A percentile compares a stretch with the other conserved stretches of the same genome.
Conservation (phyloP, 2,888 invertebrate genomes). For the Gisinianus flammeolus region DNA sequence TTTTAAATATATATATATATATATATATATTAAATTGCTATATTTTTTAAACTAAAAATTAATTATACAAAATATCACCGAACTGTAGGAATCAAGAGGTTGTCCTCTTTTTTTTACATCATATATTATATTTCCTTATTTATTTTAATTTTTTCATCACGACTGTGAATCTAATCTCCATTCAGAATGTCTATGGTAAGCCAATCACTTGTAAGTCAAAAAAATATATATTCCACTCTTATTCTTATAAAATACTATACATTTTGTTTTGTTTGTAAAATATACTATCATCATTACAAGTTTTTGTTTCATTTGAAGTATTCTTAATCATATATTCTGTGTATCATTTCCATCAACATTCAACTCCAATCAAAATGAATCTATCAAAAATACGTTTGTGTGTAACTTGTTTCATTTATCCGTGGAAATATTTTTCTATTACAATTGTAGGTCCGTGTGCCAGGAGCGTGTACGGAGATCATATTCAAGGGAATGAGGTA, state of each 20-base stretch:
- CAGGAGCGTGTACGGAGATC: constrained; percentile 56
- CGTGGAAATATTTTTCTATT: background rate
- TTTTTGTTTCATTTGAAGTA: background rate
- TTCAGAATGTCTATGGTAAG: constrained; percentile 40
- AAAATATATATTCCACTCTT: background rate
- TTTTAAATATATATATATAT: no score
- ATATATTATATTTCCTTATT: constrained; percentile 5
- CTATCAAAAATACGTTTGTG: background rate
- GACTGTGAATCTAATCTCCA: constrained; percentile 16
- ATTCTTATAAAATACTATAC: no score
- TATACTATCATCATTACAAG: background rate
- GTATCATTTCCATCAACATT: background rate
- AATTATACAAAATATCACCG: background rate
- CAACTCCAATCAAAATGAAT: background rate
- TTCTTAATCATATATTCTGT: background rate
- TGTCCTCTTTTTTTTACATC: constrained; percentile 12
- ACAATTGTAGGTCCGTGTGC: constrained; percentile 44
- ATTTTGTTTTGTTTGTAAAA: background rate
- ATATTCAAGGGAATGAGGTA: constrained; percentile 52
- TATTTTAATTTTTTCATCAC: constrained; percentile 9
- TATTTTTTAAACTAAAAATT: constrained; percentile 5
- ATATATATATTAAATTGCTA: background rate
- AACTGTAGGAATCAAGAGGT: background rate
- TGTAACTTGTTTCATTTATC: background rate
- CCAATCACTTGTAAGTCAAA: background rate